phyloP scores from a whole-genome alignment of 2,888 invertebrate genomes.

The Amaurobius ferox region DNA sequence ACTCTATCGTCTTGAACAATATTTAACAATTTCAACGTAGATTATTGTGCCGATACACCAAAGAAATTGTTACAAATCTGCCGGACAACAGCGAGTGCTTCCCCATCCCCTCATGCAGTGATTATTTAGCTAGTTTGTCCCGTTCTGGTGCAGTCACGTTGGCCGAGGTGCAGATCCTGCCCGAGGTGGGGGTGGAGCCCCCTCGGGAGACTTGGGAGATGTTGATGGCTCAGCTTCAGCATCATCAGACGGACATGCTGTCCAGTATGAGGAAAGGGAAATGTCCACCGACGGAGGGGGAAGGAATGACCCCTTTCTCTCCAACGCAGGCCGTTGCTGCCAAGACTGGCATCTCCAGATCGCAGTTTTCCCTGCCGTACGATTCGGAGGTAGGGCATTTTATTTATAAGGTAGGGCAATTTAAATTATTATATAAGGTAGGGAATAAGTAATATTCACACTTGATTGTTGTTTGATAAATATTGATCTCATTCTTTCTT shows the following conservation, averaged over 20 bases:
- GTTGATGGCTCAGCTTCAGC: conserved; percentile 67
- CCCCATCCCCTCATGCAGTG: conserved; percentile 5
- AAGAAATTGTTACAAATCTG: background rate
- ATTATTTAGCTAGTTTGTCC: background rate
- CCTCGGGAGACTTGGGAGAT: conserved; percentile 65
- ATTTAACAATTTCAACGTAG: too few relatives aligned
- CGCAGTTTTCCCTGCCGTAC: conserved; percentile 59
- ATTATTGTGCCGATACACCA: too few relatives aligned
- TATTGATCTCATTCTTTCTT: too few relatives aligned
- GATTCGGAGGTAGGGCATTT: conserved; percentile 61
- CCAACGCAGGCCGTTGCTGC: conserved; percentile 58
- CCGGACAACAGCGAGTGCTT: background rate
- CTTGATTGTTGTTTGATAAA: too few relatives aligned
- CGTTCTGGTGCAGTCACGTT: background rate
- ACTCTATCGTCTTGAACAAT: too few relatives aligned
- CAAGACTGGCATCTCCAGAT: conserved; percentile 51
- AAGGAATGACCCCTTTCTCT: conserved; percentile 44
- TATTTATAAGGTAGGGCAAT: too few relatives aligned
- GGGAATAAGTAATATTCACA: too few relatives aligned
- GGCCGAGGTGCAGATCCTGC: conserved; percentile 53
- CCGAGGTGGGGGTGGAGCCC: conserved; percentile 50
- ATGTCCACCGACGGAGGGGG: conserved; percentile 34
- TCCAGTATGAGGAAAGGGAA: conserved; percentile 36
- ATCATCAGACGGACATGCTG: conserved; percentile 48
- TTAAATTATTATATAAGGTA: too few relatives aligned